Percentiles rank a stretch among this genome's conserved stretches.
phyloP scores from a whole-genome alignment of 2,797 vertebrate genomes.

The Thunnus albacares region DNA sequence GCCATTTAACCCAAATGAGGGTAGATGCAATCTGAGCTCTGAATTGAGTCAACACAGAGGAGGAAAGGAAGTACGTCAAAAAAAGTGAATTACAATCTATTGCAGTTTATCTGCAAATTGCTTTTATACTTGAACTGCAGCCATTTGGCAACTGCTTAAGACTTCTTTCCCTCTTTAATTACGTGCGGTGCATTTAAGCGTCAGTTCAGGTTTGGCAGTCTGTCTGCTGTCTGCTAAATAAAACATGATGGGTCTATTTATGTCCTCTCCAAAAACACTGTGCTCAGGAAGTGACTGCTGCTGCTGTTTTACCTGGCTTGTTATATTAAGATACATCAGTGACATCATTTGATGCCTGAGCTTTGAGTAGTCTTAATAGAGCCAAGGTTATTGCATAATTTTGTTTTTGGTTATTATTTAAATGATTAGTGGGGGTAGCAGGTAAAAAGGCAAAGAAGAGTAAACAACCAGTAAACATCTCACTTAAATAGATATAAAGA shows the following conservation, averaged over 20 bases:
- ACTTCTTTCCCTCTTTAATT: constrained; percentile 51
- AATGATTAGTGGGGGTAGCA: no score
- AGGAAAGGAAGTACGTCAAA: background rate
- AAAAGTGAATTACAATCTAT: background rate
- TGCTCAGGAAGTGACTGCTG: constrained; percentile 32
- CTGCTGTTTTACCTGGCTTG: constrained; percentile 22
- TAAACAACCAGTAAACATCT: no score
- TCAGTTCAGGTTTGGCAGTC: constrained; percentile 66
- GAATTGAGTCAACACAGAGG: constrained; percentile 23
- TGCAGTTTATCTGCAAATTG: constrained; percentile 37
- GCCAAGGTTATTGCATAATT: no score
- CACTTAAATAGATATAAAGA: no score
- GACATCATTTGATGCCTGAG: background rate
- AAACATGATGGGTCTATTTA: constrained; percentile 75
- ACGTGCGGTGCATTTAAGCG: constrained; percentile 55
- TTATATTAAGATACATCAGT: background rate
- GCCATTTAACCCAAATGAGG: constrained; percentile 4
- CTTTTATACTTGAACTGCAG: constrained; percentile 3
- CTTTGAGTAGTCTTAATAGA: background rate
- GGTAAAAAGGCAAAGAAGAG: no score
- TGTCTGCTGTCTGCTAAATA: constrained; percentile 69
- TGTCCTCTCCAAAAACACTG: constrained; percentile 49
- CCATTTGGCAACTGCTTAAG: constrained; percentile 37
- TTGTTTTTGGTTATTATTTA: no score
- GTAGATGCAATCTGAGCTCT: background rate